Conservation (phyloP, 2,797 vertebrate genomes). For the Setipinna tenuifilis region DNA sequence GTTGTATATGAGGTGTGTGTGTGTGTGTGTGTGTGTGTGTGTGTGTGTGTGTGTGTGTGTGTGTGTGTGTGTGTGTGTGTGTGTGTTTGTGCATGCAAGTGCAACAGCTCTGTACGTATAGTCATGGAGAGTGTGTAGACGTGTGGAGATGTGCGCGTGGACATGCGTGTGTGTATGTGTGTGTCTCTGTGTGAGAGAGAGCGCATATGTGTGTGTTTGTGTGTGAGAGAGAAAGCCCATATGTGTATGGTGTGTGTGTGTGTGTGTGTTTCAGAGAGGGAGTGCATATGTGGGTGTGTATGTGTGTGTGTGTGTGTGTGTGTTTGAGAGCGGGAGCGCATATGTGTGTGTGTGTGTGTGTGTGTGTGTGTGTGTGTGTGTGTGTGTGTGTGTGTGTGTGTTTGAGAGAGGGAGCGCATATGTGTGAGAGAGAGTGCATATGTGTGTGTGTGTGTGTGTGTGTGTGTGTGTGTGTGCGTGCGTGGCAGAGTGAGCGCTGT, state of each 20-base stretch:
- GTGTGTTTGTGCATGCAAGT: neutral
- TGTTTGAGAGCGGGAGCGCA: slow-evolving; percentile 1
- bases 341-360: slow-evolving; percentile 25
- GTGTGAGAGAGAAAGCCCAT: too few relatives aligned
- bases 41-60: too few relatives aligned
- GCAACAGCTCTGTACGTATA: neutral
- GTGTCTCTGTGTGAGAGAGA: neutral
- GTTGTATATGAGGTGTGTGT: too few relatives aligned
- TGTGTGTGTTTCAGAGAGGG: slow-evolving; percentile 5
- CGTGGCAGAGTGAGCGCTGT: neutral
- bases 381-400: slow-evolving; percentile 19
- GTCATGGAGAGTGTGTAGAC: neutral
- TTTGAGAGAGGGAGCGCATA: neutral
- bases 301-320: slow-evolving; percentile 32
- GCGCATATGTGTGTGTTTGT: too few relatives aligned
- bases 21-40: too few relatives aligned
- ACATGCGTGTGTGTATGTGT: neutral
- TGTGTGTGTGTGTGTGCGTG: neutral
- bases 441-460: slow-evolving; percentile 22
- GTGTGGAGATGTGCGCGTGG: neutral
- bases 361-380: slow-evolving; percentile 22
- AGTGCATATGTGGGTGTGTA: too few relatives aligned
- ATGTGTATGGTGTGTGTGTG: slow-evolving; percentile 8
- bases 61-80: neutral
- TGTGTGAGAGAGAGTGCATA: slow-evolving; percentile 23